These are phyloP conservation scores for Furnarius figulus DNA, from an alignment of 2,113 vertebrate genomes.

Conservation along the genomic window DNA sequence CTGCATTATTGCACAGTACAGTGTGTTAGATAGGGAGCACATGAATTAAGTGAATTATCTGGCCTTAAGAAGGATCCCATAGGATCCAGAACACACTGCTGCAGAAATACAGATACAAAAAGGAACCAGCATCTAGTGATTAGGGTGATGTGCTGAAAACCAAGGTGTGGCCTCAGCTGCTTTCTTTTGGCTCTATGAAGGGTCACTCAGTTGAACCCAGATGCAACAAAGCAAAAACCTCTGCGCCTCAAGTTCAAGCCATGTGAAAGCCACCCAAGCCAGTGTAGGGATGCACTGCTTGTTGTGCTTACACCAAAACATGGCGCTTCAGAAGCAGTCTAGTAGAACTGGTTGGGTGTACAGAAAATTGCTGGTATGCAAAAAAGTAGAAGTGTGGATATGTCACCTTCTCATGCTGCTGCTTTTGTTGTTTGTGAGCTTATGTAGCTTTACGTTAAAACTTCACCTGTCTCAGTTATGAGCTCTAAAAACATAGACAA, in stretches of 20 bases:
- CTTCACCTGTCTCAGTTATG: background rate
- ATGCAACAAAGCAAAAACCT: accelerated
- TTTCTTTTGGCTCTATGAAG: background rate
- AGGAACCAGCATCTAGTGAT: accelerated
- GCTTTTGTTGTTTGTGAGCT: background rate
- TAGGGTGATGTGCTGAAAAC: background rate
- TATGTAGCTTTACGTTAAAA: accelerated
- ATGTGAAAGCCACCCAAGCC: background rate
- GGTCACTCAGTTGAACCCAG: background rate
- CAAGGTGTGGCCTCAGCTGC: background rate
- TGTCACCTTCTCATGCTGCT: background rate
- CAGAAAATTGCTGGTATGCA: background rate
- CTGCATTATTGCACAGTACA: background rate
- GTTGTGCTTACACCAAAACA: accelerated
- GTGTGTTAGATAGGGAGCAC: background rate
- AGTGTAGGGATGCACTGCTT: accelerated
- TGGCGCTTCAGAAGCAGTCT: background rate
- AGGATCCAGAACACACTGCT: background rate
- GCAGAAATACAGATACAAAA: background rate
- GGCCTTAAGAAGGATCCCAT: background rate
- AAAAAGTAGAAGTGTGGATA: background rate
- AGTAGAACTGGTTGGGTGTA: background rate
- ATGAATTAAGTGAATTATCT: background rate
- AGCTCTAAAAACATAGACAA: background rate
- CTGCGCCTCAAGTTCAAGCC: background rate